Base-by-base conservation (phyloP, 2,888 invertebrate genomes). In the Craniophora ligustri region DNA sequence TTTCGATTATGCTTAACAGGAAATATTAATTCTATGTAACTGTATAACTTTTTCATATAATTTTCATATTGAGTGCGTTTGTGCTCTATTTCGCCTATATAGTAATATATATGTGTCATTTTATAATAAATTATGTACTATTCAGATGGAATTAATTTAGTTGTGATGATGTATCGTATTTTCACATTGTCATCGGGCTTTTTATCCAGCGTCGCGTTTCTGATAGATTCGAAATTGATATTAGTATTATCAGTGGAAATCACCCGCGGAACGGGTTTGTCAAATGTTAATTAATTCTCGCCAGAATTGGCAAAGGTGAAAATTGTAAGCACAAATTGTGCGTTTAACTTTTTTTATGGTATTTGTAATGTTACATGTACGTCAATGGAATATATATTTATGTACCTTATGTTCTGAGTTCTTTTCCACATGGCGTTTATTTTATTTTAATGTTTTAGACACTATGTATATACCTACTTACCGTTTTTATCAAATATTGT, bases 221-320 rank as follows among this genome's bases (percentile, higher is more conserved):
- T 91, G 92, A 89, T 92, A 90, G 91, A 86, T 91, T 92, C 91
- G 92, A 92, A 92, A 92, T 91, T 92, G 92, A 91, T 87, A 64
- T 81, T 88, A 87, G 86, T 84, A 79, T 86, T 88, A 84, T 85
- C 83, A 81, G 76, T 79, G 84, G 66, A 82, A 72, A 59, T 66
- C 67, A 68, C 84, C 85, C 83, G 62, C 53, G 49, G 45, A 60
- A 67, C 45, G 84, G 88, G 84, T 75, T 81, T 79, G 78, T 82
- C 76, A 76, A 76, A 79, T 76, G 75, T 76, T 70, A 70, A 73
- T 77, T 77, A 78, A 73, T 76, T 78, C 70, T 75, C 76, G 85
- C 84, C 85, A 61, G 66, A 62, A 71, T 70, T 78, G 86, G 86
- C 86, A 72, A 79, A 76, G 69, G 73, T 76, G 63, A 67, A 67